These are phyloP conservation scores for Cassiopea andromeda DNA, from an alignment of 30 jellyfish, hydroid and myxozoan species.

Conservation along the genomic window DNA sequence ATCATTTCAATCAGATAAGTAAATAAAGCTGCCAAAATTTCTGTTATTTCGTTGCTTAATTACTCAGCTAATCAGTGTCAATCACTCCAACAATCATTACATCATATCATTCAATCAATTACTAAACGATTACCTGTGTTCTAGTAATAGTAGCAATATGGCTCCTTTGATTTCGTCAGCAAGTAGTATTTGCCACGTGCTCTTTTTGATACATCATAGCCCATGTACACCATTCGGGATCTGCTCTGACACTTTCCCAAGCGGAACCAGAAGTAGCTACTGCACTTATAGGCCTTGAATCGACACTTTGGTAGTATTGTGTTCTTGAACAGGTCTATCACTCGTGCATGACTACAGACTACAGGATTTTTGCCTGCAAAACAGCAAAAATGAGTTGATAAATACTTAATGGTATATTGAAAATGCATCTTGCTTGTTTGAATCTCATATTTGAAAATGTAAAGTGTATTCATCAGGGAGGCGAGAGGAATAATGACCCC, in stretches of 20 bases:
- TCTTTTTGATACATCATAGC: conserved; percentile 7
- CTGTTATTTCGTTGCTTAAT: no score
- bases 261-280: background rate
- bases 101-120: background rate
- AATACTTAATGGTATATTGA: no score
- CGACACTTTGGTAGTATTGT: conserved; percentile 15
- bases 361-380: background rate
- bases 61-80: background rate
- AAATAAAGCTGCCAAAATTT: no score
- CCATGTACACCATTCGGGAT: background rate
- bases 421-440: no score
- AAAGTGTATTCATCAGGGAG: no score
- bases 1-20: no score
- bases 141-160: conserved; percentile 7
- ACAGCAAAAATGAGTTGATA: background rate
- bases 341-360: conserved; percentile 33
- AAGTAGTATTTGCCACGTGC: conserved; percentile 34
- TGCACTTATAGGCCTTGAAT: conserved; percentile 9
- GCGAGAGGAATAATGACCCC: no score
- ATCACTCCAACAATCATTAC: background rate
- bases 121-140: background rate
- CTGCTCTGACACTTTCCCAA: background rate
- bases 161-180: background rate
- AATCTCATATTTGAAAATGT: no score
- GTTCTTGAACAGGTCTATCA: background rate